Percentiles rank a stretch among this genome's conserved stretches.
Conservation (phyloP, 2,888 invertebrate species). For the Tricholauxania praeusta region DNA sequence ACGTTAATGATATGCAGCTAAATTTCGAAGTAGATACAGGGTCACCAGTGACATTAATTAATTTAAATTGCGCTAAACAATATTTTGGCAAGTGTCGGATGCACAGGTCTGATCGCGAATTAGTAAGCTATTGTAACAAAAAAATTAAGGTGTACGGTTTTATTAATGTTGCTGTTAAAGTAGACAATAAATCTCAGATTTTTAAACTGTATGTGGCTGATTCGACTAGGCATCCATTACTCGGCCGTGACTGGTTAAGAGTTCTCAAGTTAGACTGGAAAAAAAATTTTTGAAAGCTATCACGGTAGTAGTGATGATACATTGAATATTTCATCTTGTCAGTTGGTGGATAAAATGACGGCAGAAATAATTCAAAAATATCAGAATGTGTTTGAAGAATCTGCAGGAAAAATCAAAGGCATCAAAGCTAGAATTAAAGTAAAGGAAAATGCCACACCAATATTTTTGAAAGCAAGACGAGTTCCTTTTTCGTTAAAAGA, state of each 20-base stretch:
- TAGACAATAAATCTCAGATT: neutral
- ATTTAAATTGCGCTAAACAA: neutral
- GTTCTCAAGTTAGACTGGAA: neutral
- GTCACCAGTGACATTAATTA: constrained; percentile 27
- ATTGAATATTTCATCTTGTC: no score
- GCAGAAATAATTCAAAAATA: constrained; percentile 8
- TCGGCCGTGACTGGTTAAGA: neutral
- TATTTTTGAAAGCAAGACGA: constrained; percentile 44
- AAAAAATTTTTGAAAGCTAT: neutral
- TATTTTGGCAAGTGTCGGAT: neutral
- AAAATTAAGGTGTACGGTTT: neutral
- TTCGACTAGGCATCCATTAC: neutral
- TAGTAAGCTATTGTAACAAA: neutral
- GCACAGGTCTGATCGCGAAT: neutral
- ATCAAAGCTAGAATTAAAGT: constrained; percentile 40
- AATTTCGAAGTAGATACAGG: constrained; percentile 25
- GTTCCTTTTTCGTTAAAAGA: constrained; percentile 33
- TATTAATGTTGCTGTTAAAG: neutral
- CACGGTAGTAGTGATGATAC: no score
- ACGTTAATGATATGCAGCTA: neutral
- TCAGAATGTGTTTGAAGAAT: constrained; percentile 1
- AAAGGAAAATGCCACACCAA: constrained; percentile 41
- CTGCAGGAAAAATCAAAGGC: constrained; percentile 29
- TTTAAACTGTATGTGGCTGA: neutral
- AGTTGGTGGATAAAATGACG: neutral